Evolutionary conservation across 1,140 invertebrate species (phyloP).

Genomic region (Myzus persicae): DNA sequence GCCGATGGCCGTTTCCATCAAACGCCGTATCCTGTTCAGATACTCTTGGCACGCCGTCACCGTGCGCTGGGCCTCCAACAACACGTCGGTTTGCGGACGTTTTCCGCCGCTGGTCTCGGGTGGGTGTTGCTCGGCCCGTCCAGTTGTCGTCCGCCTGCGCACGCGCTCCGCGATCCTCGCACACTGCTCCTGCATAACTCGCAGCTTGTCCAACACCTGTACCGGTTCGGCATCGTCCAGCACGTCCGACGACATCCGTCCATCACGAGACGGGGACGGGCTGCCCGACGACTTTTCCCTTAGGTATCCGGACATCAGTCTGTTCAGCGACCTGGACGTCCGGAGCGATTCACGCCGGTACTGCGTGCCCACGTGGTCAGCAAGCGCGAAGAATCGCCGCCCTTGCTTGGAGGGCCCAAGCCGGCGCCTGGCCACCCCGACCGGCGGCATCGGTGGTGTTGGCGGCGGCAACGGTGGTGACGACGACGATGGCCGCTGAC

Average conservation of each 20-base stretch:
- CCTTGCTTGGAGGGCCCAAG: neutral
- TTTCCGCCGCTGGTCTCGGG: neutral
- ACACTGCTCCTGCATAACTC: constrained; percentile 27
- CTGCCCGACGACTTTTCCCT: neutral
- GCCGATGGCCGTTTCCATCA: too few relatives aligned
- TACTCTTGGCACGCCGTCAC: neutral
- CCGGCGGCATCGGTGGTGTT: neutral
- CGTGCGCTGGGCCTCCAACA: neutral
- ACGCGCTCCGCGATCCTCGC: constrained; percentile 36
- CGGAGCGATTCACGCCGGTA: constrained; percentile 4
- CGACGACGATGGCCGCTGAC: too few relatives aligned
- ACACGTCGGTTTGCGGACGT: neutral
- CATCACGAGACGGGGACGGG: neutral
- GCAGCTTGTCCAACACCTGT: neutral
- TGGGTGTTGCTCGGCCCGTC: neutral
- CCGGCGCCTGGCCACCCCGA: neutral
- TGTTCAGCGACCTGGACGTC: neutral
- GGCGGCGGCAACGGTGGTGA: neutral
- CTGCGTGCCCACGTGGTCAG: neutral
- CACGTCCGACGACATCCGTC: neutral
- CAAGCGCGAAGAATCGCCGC: neutral
- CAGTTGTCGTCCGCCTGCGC: neutral
- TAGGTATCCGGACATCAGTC: neutral
- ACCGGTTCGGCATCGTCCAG: neutral
- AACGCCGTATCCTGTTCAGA: neutral